Evolutionary conservation across 2,797 vertebrate genomes (phyloP), one percentile per base, ranked within the genome.

Genomic region (Falco biarmicus): DNA sequence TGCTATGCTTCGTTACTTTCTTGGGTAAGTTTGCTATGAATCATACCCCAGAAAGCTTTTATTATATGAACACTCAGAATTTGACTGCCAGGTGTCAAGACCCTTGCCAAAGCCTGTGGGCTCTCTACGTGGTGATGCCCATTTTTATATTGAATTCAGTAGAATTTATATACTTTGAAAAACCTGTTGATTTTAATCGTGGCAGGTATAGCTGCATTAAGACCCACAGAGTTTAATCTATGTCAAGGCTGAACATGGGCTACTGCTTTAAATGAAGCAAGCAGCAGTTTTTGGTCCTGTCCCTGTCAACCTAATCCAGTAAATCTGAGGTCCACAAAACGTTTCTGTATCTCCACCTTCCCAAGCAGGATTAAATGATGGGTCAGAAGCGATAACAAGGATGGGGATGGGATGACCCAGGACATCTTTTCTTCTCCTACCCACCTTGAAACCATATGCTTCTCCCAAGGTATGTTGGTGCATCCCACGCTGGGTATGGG

Each of bases 51-150:
- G 26, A 69, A 78, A 57, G 39, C 16, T 41, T 45, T 39, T 26
- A 15, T 54, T 25, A 10, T 21, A 12, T 10, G 25, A 63, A 68
- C 10, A 9, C 18, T 61, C 19, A 6, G 51, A 32, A 28, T 39
- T 9, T 47, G 31, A 22, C 37, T 63, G 61, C 22, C 8, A 17
- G 15, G 32, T 61, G 24, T 21, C 2, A 7, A 48, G 29, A 54
- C 2, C 9, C 16, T 47, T 68, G 66, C 47, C 10, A 6, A 41
- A 34, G 31, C 47, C 39, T 0, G 0, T 10, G 37, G 28, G 16
- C 5, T 24, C 21, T 54, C 80, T 3, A 1, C 12, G 57, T 0
- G 1, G 19, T 10, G 6, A 26, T 76, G 43, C 37, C 28, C 10
- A 11, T 15, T 73, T 74, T 48, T 32, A 24, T 41, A 29, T 0